phyloP scores from a whole-genome alignment of 2,797 vertebrate genomes.

The Alauda arvensis region DNA sequence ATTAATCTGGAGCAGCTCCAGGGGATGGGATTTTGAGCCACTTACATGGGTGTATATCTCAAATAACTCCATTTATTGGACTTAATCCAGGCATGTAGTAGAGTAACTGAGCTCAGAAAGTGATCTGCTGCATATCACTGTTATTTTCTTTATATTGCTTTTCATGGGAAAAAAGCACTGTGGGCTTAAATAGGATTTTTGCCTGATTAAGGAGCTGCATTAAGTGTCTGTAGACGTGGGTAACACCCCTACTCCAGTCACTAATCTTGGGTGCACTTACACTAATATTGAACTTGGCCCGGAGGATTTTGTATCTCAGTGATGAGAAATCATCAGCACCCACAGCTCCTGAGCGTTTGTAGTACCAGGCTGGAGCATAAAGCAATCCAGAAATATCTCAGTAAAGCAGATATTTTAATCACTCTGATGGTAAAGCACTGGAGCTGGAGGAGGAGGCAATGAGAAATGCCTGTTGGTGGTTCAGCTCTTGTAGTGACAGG shows the following conservation, averaged over 20 bases:
- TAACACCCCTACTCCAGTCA: slow-evolving; percentile 1
- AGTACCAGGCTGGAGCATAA: slow-evolving; percentile 25
- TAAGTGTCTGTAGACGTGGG: not conserved
- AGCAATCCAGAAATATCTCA: slow-evolving; percentile 16
- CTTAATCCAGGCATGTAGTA: slow-evolving; percentile 41
- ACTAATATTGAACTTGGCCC: slow-evolving; percentile 26
- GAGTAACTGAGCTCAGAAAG: slow-evolving; percentile 11
- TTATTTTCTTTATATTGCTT: slow-evolving; percentile 11
- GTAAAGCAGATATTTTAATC: slow-evolving; percentile 40
- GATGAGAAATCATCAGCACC: slow-evolving; percentile 28
- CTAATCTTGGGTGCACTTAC: slow-evolving; percentile 18
- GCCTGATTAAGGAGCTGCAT: not conserved
- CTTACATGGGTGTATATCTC: slow-evolving; percentile 45
- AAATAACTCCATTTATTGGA: slow-evolving; percentile 50
- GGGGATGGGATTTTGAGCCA: slow-evolving; percentile 37
- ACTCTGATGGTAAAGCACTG: not conserved
- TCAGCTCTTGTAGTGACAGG: not conserved
- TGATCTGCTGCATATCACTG: not conserved
- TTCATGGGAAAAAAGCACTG: not conserved
- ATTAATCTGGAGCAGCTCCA: slow-evolving; percentile 38
- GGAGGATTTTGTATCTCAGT: not conserved
- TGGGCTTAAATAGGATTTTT: slow-evolving; percentile 35
- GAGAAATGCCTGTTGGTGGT: not conserved
- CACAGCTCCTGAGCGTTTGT: not conserved
- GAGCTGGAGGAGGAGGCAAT: slow-evolving; percentile 39